phyloP scores from a whole-genome alignment of 2,888 invertebrate species.

The Drosophila macrospina region DNA sequence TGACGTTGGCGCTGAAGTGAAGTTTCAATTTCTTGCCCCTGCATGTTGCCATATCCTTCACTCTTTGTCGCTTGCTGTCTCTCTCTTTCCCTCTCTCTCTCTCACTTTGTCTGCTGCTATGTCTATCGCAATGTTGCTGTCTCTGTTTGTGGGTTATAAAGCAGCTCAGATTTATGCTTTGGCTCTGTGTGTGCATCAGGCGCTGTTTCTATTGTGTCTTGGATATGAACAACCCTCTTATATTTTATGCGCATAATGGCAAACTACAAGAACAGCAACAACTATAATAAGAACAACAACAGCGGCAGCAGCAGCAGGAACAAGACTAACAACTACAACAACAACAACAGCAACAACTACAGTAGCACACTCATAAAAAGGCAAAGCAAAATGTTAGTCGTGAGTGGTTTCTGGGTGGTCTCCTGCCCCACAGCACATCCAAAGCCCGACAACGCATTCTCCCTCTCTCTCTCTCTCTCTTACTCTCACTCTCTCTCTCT shows the following conservation, averaged over 20 bases:
- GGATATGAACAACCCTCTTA: slow-evolving; percentile 76
- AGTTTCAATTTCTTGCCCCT: slow-evolving; percentile 55
- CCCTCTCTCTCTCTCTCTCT: too few relatives aligned
- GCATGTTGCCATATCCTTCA: neutral
- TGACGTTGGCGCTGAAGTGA: slow-evolving; percentile 26
- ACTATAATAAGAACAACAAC: slow-evolving; percentile 8
- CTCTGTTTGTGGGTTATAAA: slow-evolving; percentile 48
- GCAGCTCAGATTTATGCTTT: slow-evolving; percentile 71
- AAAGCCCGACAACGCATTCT: neutral
- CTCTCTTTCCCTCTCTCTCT: slow-evolving; percentile 1
- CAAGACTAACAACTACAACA: neutral
- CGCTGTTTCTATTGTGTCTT: slow-evolving; percentile 70
- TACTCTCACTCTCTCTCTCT: neutral
- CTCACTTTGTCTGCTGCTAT: neutral
- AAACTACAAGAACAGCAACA: slow-evolving; percentile 57
- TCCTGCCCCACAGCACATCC: slow-evolving; percentile 5
- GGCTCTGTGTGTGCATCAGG: slow-evolving; percentile 52
- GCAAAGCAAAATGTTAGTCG: slow-evolving; percentile 54
- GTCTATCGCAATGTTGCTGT: slow-evolving; percentile 6
- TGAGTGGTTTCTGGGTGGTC: slow-evolving; percentile 45
- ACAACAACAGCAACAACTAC: slow-evolving; percentile 24
- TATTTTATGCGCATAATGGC: slow-evolving; percentile 79
- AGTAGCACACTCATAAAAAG: slow-evolving; percentile 52
- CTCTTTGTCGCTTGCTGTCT: neutral
- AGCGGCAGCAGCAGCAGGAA: slow-evolving; percentile 18